phyloP scores from a whole-genome alignment of 2,888 invertebrate genomes.

The Seira musarum region DNA sequence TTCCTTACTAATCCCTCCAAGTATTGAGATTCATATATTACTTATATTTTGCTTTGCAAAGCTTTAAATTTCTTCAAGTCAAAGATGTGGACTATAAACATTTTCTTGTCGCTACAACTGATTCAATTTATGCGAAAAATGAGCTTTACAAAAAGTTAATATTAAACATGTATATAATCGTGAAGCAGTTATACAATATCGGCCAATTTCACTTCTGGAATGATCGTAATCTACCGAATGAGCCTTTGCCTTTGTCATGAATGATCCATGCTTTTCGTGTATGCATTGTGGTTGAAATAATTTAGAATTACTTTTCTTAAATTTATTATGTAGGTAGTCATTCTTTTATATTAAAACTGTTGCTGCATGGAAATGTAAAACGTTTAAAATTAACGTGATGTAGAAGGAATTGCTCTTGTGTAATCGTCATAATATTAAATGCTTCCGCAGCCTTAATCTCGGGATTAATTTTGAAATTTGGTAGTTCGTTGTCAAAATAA shows the following conservation, averaged over 20 bases:
- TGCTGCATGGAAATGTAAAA: background rate
- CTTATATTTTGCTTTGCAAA: background rate
- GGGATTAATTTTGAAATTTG: background rate
- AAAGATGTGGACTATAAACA: background rate
- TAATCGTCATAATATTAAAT: background rate
- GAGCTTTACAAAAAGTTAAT: background rate
- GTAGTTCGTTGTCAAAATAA: background rate
- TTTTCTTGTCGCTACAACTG: background rate
- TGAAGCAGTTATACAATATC: background rate
- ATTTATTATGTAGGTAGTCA: too few species aligned
- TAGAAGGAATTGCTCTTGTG: background rate
- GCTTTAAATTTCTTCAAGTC: constrained; percentile 2
- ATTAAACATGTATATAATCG: background rate
- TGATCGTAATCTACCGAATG: background rate
- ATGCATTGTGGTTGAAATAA: background rate
- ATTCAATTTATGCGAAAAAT: background rate
- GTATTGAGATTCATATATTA: background rate
- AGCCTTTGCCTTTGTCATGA: background rate
- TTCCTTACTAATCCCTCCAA: background rate
- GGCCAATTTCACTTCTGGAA: background rate
- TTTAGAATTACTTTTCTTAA: too few species aligned
- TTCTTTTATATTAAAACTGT: too few species aligned
- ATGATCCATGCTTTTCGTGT: background rate
- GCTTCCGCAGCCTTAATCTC: too few species aligned
- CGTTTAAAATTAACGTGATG: background rate